Evolutionary conservation across 2,888 invertebrate genomes (phyloP), one percentile per base, ranked within the genome.

Genomic region (Aporophyla lueneburgensis): DNA sequence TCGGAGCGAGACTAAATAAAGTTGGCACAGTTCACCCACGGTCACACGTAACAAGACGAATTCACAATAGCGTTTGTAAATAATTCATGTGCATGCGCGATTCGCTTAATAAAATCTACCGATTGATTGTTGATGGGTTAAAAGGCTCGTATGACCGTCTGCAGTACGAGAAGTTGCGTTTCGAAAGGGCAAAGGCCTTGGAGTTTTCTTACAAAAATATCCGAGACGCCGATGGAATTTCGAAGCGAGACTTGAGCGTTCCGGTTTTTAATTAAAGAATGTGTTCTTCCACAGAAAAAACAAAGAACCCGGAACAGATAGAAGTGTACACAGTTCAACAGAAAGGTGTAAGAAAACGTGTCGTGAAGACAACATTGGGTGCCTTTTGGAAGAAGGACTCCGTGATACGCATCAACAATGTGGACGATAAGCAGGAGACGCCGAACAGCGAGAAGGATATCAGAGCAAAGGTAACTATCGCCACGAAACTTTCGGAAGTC

Each of bases 291-390:
- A 89, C 96, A 98, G 98, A 98, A 96, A 98, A 98, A 96, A 98
- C 97, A 96, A 97, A 98, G 95, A 97, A 97, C 96, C 97, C 97
- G 92, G 97, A 97, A 93, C 97, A 97, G 95, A 97, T 98, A 95
- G 97, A 97, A 89, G 97, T 98, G 91, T 97, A 97, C 96, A 97
- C 97, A 84, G 97, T 98, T 76, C 96, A 96, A 92, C 96, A 97
- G 91, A 96, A 96, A 93, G 97, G 97, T 92, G 97, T 96, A 76
- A 93, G 97, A 85, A 97, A 97, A 93, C 97, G 97, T 92, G 97
- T 97, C 86, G 94, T 97, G 85, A 97, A 96, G 93, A 97, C 97
- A 87, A 97, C 97, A 83, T 93, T 98, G 91, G 95, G 97, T 91
- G 97, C 97, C 84, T 97, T 98, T 92, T 98, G 98, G 98, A 97